Percentiles rank a stretch among this genome's conserved stretches.
phyloP scores from a whole-genome alignment of 2,113 vertebrate species.

The Protobothrops flavoviridis region DNA sequence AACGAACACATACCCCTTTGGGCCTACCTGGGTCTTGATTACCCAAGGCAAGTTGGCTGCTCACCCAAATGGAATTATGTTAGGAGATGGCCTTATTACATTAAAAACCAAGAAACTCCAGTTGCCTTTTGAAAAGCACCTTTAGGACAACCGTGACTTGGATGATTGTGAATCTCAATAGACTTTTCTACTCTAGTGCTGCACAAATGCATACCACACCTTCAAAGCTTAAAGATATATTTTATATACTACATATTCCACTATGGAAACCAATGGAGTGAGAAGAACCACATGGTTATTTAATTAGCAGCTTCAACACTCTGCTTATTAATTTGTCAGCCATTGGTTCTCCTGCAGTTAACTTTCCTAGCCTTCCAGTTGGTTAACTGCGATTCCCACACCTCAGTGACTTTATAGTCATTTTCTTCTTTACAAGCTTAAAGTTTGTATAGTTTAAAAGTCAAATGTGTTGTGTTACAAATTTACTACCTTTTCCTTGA shows the following conservation, averaged over 20 bases:
- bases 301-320: background rate
- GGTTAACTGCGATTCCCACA: background rate
- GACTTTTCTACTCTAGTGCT: background rate
- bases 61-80: background rate
- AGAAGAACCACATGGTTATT: background rate
- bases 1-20: background rate
- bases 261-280: background rate
- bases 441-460: background rate
- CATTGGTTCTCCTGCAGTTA: background rate
- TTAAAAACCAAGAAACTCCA: background rate
- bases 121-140: background rate
- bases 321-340: background rate
- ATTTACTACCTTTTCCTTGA: background rate
- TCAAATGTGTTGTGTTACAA: background rate
- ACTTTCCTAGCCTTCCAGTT: background rate
- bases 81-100: background rate
- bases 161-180: background rate
- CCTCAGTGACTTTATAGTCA: background rate
- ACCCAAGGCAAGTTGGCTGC: background rate
- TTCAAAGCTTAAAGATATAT: background rate
- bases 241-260: background rate
- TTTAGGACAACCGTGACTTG: background rate
- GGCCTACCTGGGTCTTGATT: background rate
- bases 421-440: background rate
- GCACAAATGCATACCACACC: background rate